Evolutionary conservation across 1,140 invertebrate genomes (phyloP).

Genomic region (Geopemphigus sp.): DNA sequence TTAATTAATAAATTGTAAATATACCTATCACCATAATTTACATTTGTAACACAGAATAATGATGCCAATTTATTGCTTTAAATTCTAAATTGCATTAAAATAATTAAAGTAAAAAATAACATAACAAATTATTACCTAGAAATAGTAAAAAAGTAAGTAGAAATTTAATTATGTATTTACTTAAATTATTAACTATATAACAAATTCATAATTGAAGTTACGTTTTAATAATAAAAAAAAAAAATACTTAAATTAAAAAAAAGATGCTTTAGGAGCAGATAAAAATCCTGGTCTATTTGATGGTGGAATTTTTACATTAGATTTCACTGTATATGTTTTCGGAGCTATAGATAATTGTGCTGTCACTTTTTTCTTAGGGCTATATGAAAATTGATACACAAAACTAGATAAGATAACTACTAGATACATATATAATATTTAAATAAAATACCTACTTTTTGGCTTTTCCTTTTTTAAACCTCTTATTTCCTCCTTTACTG

Average conservation of each 20-base stretch:
- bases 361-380: constrained; percentile 2
- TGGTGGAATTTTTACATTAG: constrained; percentile 26
- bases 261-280: constrained; percentile 29
- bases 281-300: constrained; percentile 37
- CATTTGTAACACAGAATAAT: too few species aligned
- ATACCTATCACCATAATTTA: too few species aligned
- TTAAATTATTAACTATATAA: not conserved
- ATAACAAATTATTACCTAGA: too few species aligned
- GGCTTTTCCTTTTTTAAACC: constrained; percentile 12
- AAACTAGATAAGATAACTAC: not conserved
- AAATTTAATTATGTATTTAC: too few species aligned
- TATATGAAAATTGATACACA: not conserved
- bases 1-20: too few species aligned
- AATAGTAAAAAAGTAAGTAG: too few species aligned
- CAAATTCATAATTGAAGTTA: not conserved
- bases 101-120: too few species aligned
- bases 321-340: constrained; percentile 23
- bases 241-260: constrained; percentile 19
- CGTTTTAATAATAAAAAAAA: too few species aligned
- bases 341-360: not conserved
- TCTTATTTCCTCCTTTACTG: constrained; percentile 36
- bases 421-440: not conserved
- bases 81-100: too few species aligned
- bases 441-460: constrained; percentile 26
- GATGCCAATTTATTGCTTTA: too few species aligned